Conservation (phyloP, 2,797 vertebrate species). For the Enteromius unitaeniatus region DNA sequence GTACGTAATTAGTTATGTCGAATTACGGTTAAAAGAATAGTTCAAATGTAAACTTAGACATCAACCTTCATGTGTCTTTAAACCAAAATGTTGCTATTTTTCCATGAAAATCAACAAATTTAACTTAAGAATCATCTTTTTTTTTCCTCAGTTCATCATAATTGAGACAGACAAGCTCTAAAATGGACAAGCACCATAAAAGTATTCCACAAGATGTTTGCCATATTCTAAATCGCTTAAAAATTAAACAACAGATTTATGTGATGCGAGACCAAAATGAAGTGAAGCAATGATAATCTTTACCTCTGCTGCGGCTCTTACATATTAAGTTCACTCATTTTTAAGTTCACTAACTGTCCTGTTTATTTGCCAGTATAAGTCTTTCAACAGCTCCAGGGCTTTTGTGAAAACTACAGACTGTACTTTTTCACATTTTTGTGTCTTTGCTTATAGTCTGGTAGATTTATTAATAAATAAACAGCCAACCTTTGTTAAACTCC, state of each 20-base stretch:
- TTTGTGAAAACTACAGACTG: neutral
- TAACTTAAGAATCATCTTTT: neutral
- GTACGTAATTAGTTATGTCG: neutral
- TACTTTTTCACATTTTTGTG: neutral
- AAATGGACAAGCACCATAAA: neutral
- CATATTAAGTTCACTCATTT: neutral
- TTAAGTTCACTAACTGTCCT: too few species aligned
- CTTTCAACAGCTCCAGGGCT: too few species aligned
- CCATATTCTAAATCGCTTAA: neutral
- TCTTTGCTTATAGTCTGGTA: neutral
- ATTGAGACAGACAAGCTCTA: neutral
- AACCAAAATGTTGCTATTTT: neutral
- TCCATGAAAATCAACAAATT: neutral
- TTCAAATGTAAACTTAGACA: neutral
- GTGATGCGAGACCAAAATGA: neutral
- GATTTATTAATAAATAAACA: neutral
- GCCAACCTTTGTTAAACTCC: neutral
- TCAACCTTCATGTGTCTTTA: too few species aligned
- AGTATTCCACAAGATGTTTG: neutral
- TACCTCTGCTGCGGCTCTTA: neutral
- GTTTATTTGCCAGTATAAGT: too few species aligned
- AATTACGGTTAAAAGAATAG: neutral
- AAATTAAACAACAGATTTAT: neutral
- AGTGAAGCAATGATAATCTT: neutral
- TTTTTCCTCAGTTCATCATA: neutral